A percentile compares a stretch with the other conserved stretches of the same genome.
Evolutionary conservation across 2,797 vertebrate genomes (phyloP).

Genomic region (Zonotrichia albicollis): DNA sequence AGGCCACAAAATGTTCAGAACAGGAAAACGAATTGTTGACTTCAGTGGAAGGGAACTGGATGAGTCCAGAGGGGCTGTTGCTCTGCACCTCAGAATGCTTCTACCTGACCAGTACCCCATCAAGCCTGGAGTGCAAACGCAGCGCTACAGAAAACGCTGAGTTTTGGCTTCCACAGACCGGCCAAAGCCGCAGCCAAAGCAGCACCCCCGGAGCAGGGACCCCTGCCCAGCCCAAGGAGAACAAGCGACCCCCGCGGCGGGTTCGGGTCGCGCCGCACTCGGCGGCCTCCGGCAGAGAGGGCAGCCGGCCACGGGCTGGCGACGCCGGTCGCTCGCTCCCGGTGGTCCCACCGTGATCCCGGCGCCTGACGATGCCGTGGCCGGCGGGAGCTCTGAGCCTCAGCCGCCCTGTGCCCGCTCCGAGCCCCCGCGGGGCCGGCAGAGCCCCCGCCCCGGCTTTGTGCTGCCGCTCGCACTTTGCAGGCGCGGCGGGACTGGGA

Average conservation of each 20-base stretch:
- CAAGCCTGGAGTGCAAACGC: fast-evolving
- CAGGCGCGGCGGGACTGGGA: neutral
- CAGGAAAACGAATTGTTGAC: neutral
- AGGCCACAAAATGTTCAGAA: neutral
- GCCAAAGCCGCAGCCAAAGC: neutral
- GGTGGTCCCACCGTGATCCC: neutral
- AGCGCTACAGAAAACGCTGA: fast-evolving
- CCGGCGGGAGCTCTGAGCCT: fast-evolving
- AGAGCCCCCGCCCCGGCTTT: neutral
- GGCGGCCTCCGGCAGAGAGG: no score
- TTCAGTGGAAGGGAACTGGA: neutral
- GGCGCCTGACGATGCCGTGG: fast-evolving
- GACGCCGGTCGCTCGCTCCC: neutral
- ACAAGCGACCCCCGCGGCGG: fast-evolving
- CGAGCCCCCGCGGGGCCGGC: fast-evolving
- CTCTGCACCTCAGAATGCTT: neutral
- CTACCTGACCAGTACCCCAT: no score
- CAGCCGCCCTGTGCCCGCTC: fast-evolving
- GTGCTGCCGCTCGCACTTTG: neutral
- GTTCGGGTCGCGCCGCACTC: neutral
- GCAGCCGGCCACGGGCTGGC: neutral
- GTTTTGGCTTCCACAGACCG: neutral
- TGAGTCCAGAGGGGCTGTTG: neutral
- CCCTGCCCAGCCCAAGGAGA: neutral
- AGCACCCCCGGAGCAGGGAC: neutral